phyloP scores from a whole-genome alignment of 2,113 vertebrate genomes.

The Tamias sibiricus region DNA sequence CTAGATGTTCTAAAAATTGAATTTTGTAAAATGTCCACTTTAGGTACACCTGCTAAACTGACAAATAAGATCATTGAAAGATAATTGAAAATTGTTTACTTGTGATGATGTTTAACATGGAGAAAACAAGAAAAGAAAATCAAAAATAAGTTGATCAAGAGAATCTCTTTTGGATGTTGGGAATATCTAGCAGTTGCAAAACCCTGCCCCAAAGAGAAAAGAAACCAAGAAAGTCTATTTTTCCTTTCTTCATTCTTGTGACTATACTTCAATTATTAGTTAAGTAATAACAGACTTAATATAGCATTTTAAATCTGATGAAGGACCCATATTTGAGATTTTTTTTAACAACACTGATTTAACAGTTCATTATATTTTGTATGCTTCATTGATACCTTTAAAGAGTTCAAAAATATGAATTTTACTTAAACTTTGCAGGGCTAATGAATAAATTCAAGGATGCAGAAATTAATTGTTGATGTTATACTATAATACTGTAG shows the following conservation, averaged over 20 bases:
- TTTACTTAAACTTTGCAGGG: not conserved
- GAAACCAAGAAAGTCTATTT: not conserved
- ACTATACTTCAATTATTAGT: not conserved
- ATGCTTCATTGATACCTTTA: slow-evolving; percentile 9
- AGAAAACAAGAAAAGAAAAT: slow-evolving; percentile 46
- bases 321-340: slow-evolving; percentile 26
- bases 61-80: not conserved
- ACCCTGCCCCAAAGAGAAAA: not conserved
- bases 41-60: not conserved
- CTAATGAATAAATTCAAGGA: slow-evolving; percentile 49
- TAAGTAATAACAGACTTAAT: not conserved
- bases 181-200: no score
- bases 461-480: slow-evolving; percentile 35
- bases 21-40: not conserved
- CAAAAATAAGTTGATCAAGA: not conserved
- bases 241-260: not conserved
- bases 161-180: not conserved
- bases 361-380: slow-evolving; percentile 23
- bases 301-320: slow-evolving; percentile 11
- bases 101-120: slow-evolving; percentile 22
- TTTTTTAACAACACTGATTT: slow-evolving; percentile 25
- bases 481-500: not conserved
- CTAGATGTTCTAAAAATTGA: not conserved
- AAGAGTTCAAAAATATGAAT: not conserved
- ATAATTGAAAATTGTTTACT: slow-evolving; percentile 27